Evolutionary conservation across 1,140 invertebrate genomes (phyloP), one percentile per base, ranked within the genome.

Genomic region (Papilio glaucus): DNA sequence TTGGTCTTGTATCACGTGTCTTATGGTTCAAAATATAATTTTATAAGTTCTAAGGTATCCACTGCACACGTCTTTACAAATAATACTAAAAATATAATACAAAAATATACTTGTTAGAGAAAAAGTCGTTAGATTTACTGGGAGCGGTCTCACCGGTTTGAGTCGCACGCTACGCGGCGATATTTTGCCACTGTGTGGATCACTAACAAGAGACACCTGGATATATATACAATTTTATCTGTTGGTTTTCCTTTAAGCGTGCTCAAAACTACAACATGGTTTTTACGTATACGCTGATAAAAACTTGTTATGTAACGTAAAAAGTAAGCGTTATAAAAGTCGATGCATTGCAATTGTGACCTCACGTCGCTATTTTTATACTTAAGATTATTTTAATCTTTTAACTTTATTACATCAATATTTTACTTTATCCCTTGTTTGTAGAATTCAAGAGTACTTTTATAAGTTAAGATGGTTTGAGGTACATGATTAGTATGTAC

Each of bases 251-350:
- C 60, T 62, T 29, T 29, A 37, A 1, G 1, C 13, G 10, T 37
- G 13, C 29, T 53, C 24, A 62, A 62, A 62, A 62, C 10, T 62
- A 62, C 29, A 4, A 18, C 15, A 18, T 13, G 0, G 18, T n/a
- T n/a, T 53, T 15, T 15, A 53, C 15, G 45, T 15, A 53, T 18
- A 42, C 9, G 6, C n/a, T 67, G 37, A 61, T 26, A 15, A 29
- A 39, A 72, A 72, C 73, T 72, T 84, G 29, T 33, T 33, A 33
- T 33, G 2, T n/a, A n/a, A 33, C 2, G 29, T 33, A 33, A 33
- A 33, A 3, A 33, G n/a, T n/a, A n/a, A n/a, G n/a, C n/a, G n/a
- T n/a, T n/a, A n/a, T n/a, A n/a, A n/a, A n/a, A n/a, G n/a, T n/a
- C n/a, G n/a, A n/a, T n/a, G n/a, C n/a, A n/a, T n/a, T n/a, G n/a